Percentiles rank a stretch among this genome's conserved stretches.
These are phyloP conservation scores for Poeciliopsis gracilis DNA, from an alignment of 2,797 vertebrate genomes.

Conservation along the genomic window DNA sequence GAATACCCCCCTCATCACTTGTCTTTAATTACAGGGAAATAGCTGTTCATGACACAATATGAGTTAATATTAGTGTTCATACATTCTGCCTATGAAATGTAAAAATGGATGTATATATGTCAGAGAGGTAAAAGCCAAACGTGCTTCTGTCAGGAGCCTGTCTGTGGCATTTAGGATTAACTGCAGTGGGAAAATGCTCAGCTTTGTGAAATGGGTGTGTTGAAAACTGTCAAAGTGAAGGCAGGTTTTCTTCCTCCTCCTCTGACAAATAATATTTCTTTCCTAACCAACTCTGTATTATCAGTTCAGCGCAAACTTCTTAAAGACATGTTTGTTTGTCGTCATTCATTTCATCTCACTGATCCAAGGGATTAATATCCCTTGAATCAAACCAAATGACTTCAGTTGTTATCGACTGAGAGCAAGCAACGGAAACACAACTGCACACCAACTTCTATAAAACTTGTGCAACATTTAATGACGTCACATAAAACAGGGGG, in stretches of 20 bases:
- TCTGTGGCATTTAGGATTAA: conserved; percentile 1
- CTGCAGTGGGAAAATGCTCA: background rate
- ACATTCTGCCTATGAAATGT: background rate
- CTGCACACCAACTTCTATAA: background rate
- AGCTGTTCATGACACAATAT: conserved; percentile 1
- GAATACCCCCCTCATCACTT: background rate
- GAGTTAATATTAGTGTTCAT: background rate
- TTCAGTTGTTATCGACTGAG: background rate
- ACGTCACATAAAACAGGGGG: background rate
- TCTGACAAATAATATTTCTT: background rate
- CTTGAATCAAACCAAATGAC: background rate
- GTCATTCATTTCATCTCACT: background rate
- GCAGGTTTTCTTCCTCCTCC: background rate
- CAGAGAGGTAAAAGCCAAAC: background rate
- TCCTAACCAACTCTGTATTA: background rate
- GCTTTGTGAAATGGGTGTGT: background rate
- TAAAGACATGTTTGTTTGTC: background rate
- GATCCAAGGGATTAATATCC: background rate
- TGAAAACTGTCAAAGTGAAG: background rate
- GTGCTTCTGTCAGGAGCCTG: background rate
- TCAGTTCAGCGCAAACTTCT: background rate
- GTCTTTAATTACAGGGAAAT: background rate
- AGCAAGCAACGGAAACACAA: background rate
- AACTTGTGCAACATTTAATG: background rate
- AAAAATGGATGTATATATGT: background rate